A percentile compares a stretch with the other conserved stretches of the same genome.
phyloP scores from a whole-genome alignment of 2,113 vertebrate species.

The Oryzias woworae region DNA sequence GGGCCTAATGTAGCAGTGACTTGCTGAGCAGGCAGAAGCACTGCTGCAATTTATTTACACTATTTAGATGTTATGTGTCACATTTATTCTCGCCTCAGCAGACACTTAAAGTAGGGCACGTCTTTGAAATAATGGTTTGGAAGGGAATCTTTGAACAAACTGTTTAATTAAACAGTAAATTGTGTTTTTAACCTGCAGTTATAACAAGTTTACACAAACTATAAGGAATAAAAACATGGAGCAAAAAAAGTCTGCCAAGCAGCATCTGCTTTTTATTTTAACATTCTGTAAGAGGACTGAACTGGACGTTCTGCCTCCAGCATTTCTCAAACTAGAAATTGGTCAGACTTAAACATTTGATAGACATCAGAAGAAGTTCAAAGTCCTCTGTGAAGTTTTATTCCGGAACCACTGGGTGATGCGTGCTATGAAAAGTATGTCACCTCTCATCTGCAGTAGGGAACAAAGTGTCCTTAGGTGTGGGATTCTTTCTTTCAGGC shows the following conservation, averaged over 20 bases:
- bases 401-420: slow-evolving; percentile 29
- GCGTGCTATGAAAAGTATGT: slow-evolving; percentile 51
- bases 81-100: slow-evolving; percentile 48
- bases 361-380: slow-evolving; percentile 45
- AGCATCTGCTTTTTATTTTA: slow-evolving; percentile 72
- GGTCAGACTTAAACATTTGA: slow-evolving; percentile 36
- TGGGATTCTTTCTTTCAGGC: slow-evolving; percentile 60
- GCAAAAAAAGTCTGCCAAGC: slow-evolving; percentile 49
- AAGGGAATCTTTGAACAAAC: slow-evolving; percentile 34
- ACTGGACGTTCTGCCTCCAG: slow-evolving; percentile 3
- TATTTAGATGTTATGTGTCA: slow-evolving; percentile 67
- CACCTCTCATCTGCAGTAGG: slow-evolving; percentile 48
- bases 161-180: slow-evolving; percentile 42
- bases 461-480: slow-evolving; percentile 60
- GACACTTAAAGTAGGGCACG: slow-evolving; percentile 40
- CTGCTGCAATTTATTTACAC: slow-evolving; percentile 68
- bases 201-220: slow-evolving; percentile 30
- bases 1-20: slow-evolving; percentile 70
- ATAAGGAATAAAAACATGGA: slow-evolving; percentile 20
- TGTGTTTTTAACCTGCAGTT: slow-evolving; percentile 16
- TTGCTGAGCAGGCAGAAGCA: slow-evolving; percentile 74
- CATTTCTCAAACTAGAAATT: slow-evolving; percentile 24
- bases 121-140: slow-evolving; percentile 31
- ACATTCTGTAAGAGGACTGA: slow-evolving; percentile 67
- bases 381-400: slow-evolving; percentile 50